Percentiles rank a stretch among this genome's conserved stretches.
Conservation (phyloP, 2,797 vertebrate genomes). For the Muscicapa striata region DNA sequence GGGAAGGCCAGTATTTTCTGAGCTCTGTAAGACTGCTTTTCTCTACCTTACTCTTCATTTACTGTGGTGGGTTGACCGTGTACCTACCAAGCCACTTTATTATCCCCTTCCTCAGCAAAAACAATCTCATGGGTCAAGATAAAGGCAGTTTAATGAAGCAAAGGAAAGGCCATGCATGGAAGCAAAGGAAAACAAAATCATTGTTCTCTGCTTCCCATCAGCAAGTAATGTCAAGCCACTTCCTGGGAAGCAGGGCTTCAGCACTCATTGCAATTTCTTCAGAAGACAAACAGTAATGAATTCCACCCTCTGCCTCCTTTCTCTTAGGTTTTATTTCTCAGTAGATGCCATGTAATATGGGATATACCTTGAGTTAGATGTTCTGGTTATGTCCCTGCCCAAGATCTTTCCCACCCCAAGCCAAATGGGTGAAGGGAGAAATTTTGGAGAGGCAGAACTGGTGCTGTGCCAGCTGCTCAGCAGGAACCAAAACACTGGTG, state of each 20-base stretch:
- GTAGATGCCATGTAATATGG: background rate
- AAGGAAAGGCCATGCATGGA: background rate
- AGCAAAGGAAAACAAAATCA: background rate
- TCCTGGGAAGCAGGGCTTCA: background rate
- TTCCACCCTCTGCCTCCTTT: background rate
- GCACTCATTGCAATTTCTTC: accelerated
- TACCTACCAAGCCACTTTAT: background rate
- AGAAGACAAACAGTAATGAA: background rate
- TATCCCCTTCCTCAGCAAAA: background rate
- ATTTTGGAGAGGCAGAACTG: accelerated
- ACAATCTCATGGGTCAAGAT: background rate
- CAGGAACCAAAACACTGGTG: background rate
- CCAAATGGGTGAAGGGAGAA: accelerated
- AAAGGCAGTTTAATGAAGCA: background rate
- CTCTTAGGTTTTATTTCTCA: background rate
- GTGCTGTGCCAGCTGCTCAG: too few species aligned
- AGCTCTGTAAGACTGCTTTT: background rate
- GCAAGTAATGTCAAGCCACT: background rate
- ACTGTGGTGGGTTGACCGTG: background rate
- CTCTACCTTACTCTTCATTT: background rate
- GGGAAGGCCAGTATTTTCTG: background rate
- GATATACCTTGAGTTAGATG: background rate
- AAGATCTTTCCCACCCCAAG: too few species aligned
- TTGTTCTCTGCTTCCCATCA: background rate
- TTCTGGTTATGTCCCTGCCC: too few species aligned